Percentiles rank a stretch among this genome's conserved stretches.
phyloP scores from a whole-genome alignment of 2,888 invertebrate species.

The Stenotaenia linearis region DNA sequence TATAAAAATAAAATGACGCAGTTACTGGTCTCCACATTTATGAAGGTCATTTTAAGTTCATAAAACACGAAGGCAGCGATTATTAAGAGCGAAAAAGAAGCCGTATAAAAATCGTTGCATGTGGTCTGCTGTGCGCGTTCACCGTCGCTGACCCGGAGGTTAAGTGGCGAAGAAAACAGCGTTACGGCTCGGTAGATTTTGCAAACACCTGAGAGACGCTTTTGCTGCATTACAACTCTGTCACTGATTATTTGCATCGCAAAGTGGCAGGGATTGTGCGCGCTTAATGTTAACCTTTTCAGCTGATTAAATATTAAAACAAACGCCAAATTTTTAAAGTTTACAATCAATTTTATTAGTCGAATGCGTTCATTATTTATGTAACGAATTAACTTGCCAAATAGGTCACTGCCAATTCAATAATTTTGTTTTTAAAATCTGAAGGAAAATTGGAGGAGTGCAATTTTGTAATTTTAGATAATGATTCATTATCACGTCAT shows the following conservation, averaged over 20 bases:
- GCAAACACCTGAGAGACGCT: background rate
- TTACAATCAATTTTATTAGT: background rate
- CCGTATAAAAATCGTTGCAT: background rate
- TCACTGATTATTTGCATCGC: constrained; percentile 4
- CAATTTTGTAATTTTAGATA: too few relatives aligned
- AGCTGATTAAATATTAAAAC: background rate
- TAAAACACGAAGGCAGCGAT: background rate
- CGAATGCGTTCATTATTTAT: background rate
- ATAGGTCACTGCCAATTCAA: background rate
- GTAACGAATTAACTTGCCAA: background rate
- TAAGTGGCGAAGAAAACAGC: constrained; percentile 8
- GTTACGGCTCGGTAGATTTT: background rate
- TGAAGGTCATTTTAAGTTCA: constrained; percentile 24
- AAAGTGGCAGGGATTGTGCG: background rate
- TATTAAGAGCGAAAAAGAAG: background rate
- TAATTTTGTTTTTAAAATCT: too few relatives aligned
- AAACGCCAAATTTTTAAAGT: background rate
- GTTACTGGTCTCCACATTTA: background rate
- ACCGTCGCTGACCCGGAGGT: constrained; percentile 1
- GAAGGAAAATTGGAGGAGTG: too few relatives aligned
- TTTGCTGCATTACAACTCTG: background rate
- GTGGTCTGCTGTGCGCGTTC: background rate
- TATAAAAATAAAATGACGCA: constrained; percentile 17
- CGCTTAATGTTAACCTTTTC: background rate
- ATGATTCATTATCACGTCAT: background rate